phyloP scores from a whole-genome alignment of 2,888 invertebrate genomes.

The Drosophila anomelani region DNA sequence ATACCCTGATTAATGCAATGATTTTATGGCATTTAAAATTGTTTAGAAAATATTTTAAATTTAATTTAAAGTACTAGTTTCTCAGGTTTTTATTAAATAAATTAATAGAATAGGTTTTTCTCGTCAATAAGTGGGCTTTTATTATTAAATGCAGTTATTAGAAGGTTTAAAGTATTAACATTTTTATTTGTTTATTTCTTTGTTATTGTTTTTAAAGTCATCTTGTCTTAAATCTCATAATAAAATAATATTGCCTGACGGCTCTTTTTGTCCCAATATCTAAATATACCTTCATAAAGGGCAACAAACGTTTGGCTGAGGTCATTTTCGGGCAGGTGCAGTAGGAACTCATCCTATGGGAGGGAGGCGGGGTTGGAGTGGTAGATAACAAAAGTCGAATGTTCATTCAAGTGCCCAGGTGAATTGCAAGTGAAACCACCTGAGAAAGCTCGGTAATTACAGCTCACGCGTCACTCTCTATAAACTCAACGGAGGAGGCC shows the following conservation, averaged over 20 bases:
- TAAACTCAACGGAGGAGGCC: slow-evolving; percentile 7
- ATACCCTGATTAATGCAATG: slow-evolving; percentile 3
- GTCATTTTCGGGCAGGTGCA: slow-evolving; percentile 64
- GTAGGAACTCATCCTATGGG: slow-evolving; percentile 14
- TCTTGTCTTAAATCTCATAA: not conserved
- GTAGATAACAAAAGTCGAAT: slow-evolving; percentile 30
- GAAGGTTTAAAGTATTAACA: rapidly evolving
- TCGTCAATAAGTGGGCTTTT: not conserved
- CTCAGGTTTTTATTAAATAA: not conserved
- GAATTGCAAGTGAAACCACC: slow-evolving; percentile 27
- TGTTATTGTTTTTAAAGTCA: too few species aligned
- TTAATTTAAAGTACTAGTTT: not conserved
- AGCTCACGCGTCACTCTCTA: slow-evolving; percentile 14
- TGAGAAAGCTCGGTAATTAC: slow-evolving; percentile 34
- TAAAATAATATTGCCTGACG: not conserved
- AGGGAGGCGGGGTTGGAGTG: not conserved
- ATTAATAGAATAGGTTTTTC: not conserved
- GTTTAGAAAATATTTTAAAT: not conserved
- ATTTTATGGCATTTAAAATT: not conserved
- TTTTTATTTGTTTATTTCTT: not conserved
- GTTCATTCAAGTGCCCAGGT: slow-evolving; percentile 4
- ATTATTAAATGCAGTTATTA: too few species aligned
- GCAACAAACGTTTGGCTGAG: slow-evolving; percentile 43
- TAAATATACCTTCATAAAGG: slow-evolving; percentile 29
- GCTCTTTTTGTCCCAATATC: slow-evolving; percentile 5